Conservation (phyloP, 2,113 vertebrate genomes). For the Aldabrachelys gigantea region DNA sequence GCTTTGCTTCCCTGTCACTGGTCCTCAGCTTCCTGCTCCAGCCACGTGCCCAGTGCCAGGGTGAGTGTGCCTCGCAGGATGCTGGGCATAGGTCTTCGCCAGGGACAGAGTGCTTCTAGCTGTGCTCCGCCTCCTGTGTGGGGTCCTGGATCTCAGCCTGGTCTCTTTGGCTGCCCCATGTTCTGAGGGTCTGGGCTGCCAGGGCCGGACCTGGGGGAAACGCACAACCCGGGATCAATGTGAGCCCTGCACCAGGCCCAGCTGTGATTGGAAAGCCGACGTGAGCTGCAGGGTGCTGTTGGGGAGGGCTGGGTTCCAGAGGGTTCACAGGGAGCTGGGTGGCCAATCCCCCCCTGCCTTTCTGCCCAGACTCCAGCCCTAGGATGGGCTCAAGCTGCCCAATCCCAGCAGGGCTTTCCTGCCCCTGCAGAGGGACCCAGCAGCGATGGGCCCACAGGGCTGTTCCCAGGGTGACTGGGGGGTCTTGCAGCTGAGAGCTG, state of each 20-base stretch:
- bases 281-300: not conserved
- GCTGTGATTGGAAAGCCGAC: not conserved
- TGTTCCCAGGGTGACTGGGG: not conserved
- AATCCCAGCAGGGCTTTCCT: not conserved
- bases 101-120: not conserved
- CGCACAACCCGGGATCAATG: fast-evolving
- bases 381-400: too few species aligned
- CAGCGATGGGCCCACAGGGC: not conserved
- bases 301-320: not conserved
- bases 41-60: not conserved
- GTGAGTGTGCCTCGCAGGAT: not conserved
- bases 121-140: not conserved
- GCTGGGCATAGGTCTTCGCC: not conserved
- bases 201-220: not conserved
- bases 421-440: not conserved
- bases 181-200: too few species aligned
- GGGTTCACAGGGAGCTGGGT: too few species aligned
- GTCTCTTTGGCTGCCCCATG: not conserved
- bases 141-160: not conserved
- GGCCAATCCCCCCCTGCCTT: too few species aligned
- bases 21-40: not conserved
- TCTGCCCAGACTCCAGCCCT: too few species aligned
- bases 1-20: not conserved
- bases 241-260: not conserved
- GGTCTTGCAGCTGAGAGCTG: not conserved